phyloP scores from a whole-genome alignment of 2,797 vertebrate genomes.

The Anguilla megastoma region DNA sequence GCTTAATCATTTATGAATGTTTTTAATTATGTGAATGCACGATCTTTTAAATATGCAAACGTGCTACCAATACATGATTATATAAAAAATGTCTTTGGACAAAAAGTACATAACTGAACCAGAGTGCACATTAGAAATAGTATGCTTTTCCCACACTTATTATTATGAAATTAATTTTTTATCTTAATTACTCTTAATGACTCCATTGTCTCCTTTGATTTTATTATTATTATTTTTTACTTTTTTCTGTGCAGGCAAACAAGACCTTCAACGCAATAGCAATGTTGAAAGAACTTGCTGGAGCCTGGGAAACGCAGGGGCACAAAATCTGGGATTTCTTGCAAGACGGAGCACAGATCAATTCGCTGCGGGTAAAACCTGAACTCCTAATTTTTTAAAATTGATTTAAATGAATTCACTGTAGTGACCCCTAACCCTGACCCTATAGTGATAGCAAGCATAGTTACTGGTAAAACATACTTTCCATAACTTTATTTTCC shows the following conservation, averaged over 20 bases:
- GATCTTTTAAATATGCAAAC: neutral
- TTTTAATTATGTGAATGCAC: neutral
- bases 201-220: neutral
- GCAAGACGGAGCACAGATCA: slow-evolving; percentile 80
- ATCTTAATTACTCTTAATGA: neutral
- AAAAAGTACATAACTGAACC: neutral
- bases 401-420: neutral
- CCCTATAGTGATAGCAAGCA: neutral
- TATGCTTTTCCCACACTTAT: neutral
- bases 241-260: slow-evolving; percentile 78
- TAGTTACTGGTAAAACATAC: neutral
- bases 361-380: slow-evolving; percentile 76
- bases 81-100: neutral
- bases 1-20: neutral
- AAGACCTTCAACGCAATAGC: slow-evolving; percentile 84
- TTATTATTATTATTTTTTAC: neutral
- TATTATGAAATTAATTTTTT: neutral
- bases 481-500: neutral
- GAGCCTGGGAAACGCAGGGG: slow-evolving; percentile 82
- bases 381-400: neutral
- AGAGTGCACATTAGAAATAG: neutral
- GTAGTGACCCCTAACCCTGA: neutral
- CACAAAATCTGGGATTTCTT: slow-evolving; percentile 82
- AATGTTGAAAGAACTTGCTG: slow-evolving; percentile 79
- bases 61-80: neutral